Evolutionary conservation across 2,888 invertebrate genomes (phyloP).

Genomic region (Erynnis tages): DNA sequence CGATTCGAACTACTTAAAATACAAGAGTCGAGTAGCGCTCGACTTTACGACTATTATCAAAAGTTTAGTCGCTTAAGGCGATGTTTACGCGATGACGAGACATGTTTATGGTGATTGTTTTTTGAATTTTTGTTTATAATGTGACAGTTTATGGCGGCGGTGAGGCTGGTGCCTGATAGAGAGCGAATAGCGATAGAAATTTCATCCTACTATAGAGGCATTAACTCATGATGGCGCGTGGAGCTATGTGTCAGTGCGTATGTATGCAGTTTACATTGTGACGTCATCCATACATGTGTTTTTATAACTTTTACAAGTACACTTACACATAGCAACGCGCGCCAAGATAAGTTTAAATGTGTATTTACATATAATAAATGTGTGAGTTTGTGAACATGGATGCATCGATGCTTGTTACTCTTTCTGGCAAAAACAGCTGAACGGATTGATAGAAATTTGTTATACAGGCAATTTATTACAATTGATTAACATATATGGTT

Average conservation of each 20-base stretch:
- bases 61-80: constrained; percentile 24
- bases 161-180: constrained; percentile 7
- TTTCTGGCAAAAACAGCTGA: too few relatives aligned
- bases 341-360: too few relatives aligned
- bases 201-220: not conserved
- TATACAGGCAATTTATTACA: too few relatives aligned
- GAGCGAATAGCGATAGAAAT: not conserved
- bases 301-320: too few relatives aligned
- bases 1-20: constrained; percentile 5
- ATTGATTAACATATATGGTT: too few relatives aligned
- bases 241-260: not conserved
- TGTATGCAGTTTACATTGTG: too few relatives aligned
- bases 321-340: too few relatives aligned
- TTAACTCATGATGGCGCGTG: not conserved
- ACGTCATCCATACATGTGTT: too few relatives aligned
- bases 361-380: too few relatives aligned
- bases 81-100: constrained; percentile 30
- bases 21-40: constrained; percentile 8
- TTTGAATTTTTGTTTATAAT: constrained; percentile 32
- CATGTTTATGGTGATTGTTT: constrained; percentile 35
- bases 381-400: too few relatives aligned
- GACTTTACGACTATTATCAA: constrained; percentile 26
- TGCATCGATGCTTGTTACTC: too few relatives aligned
- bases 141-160: constrained; percentile 33
- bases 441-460: too few relatives aligned